These are phyloP conservation scores for Panopea generosa DNA, from an alignment of 2,888 invertebrate genomes.

Conservation along the genomic window DNA sequence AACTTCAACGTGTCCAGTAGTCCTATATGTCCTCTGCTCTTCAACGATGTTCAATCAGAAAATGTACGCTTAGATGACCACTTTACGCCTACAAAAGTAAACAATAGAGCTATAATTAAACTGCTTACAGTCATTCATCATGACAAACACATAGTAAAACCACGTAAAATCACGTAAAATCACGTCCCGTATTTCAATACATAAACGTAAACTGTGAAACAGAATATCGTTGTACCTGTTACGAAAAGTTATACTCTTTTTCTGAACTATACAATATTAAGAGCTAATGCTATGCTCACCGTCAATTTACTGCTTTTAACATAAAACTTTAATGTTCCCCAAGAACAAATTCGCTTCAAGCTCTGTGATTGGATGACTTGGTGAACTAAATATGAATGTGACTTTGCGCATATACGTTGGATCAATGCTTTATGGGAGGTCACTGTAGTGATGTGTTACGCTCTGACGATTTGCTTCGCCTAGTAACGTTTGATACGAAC, in stretches of 20 bases:
- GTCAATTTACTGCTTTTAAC: too few relatives aligned
- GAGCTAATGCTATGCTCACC: too few relatives aligned
- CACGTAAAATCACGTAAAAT: constrained; percentile 5
- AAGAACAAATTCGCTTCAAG: constrained; percentile 4
- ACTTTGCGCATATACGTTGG: constrained; percentile 18
- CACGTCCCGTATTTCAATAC: constrained; percentile 8
- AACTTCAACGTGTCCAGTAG: not conserved
- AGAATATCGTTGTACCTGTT: constrained; percentile 39
- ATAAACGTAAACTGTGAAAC: constrained; percentile 16
- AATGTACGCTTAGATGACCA: too few relatives aligned
- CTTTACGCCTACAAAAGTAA: constrained; percentile 5
- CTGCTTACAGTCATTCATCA: constrained; percentile 12
- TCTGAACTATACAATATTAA: too few relatives aligned
- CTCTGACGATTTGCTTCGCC: constrained; percentile 5
- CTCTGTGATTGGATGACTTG: constrained; percentile 25
- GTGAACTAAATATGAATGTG: constrained; percentile 20
- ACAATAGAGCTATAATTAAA: constrained; percentile 10
- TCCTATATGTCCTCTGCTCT: not conserved
- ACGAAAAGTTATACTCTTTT: constrained; percentile 4
- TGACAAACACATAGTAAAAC: not conserved
- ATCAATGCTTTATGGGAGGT: constrained; percentile 29
- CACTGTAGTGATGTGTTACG: constrained; percentile 26
- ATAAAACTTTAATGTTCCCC: too few relatives aligned
- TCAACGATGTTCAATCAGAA: not conserved
- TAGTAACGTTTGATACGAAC: constrained; percentile 4